Evolutionary conservation across 2,888 invertebrate genomes (phyloP).

Genomic region (Pardosa pseudoannulata): DNA sequence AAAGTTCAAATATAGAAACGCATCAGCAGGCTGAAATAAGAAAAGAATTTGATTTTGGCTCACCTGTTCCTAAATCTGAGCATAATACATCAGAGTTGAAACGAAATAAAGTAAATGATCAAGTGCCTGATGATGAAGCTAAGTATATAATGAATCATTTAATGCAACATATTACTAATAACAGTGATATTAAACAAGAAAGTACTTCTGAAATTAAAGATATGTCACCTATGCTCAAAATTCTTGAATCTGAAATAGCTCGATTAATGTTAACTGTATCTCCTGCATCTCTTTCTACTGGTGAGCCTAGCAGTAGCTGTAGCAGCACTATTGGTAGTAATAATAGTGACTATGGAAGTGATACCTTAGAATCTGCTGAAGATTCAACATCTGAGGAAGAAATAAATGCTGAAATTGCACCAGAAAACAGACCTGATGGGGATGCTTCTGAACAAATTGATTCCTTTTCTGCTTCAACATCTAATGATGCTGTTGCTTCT

Average conservation of each 20-base stretch:
- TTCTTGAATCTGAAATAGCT: slow-evolving; percentile 73
- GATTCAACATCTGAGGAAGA: slow-evolving; percentile 71
- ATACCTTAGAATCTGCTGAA: slow-evolving; percentile 73
- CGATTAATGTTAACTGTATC: slow-evolving; percentile 74
- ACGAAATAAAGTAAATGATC: slow-evolving; percentile 33
- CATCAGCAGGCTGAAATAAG: neutral
- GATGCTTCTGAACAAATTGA: slow-evolving; percentile 29
- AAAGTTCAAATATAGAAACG: neutral
- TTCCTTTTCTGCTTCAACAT: neutral
- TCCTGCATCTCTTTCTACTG: slow-evolving; percentile 71
- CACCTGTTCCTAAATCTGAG: neutral
- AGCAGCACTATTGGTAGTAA: slow-evolving; percentile 74
- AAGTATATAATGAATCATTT: slow-evolving; percentile 74
- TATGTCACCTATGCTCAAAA: slow-evolving; percentile 62
- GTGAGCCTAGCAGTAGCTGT: slow-evolving; percentile 70
- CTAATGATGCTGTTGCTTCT: slow-evolving; percentile 14
- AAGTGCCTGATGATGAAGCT: slow-evolving; percentile 73
- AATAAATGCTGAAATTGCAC: slow-evolving; percentile 18
- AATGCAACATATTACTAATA: slow-evolving; percentile 73
- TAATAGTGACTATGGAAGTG: slow-evolving; percentile 74
- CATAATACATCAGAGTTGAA: neutral
- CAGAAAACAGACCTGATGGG: slow-evolving; percentile 39
- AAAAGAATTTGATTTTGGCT: neutral
- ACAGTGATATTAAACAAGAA: slow-evolving; percentile 31
- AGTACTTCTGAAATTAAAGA: slow-evolving; percentile 45